Evolutionary conservation across 1,140 invertebrate genomes (phyloP), one percentile per base, ranked within the genome.

Genomic region (Harpegnathos saltator): DNA sequence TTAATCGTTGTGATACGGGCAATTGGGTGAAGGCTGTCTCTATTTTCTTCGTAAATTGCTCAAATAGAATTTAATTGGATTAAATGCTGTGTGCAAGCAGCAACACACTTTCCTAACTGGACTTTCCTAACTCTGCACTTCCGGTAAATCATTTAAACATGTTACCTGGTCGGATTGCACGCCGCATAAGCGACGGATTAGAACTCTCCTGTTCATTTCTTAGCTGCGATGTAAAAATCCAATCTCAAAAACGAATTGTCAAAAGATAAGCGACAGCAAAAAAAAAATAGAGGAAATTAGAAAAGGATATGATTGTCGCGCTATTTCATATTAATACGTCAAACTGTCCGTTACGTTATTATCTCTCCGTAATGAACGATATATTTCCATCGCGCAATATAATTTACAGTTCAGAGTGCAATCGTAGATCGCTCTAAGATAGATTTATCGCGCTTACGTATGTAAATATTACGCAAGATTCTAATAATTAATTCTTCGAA

Each of bases 391-490:
- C 74, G 26, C 48, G 54, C 44, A 77, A 65, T 78, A 15, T 50
- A 54, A 65, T 38, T 1, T 62, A 4, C n/a, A 81, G 38, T 72
- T 69, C 72, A 83, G 58, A 22, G 56, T 19, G 26, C 65, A 80
- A 3, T 24, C 33, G 38, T 66, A 66, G 33, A 80, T 48, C 3
- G 14, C 12, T 44, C 5, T 14, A 22, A 2, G 14, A 75, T 65
- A 50, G 2, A 75, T 0, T 50, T 63, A 24, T 33, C 29, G 29
- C 29, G 29, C 29, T 52, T 1, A 15, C 15, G 19, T 48, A 52
- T 63, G n/a, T 3, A 56, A 56, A 56, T 71, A 7, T 19, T 9
- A 7, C 5, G 12, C 4, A 48, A 56, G 33, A 12, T 56, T 7
- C 29, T 17, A 33, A 59, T 59, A 38, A 38, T 12, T 73, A 24